phyloP scores from a whole-genome alignment of 2,113 vertebrate genomes.

The Syngnathus scovelli region DNA sequence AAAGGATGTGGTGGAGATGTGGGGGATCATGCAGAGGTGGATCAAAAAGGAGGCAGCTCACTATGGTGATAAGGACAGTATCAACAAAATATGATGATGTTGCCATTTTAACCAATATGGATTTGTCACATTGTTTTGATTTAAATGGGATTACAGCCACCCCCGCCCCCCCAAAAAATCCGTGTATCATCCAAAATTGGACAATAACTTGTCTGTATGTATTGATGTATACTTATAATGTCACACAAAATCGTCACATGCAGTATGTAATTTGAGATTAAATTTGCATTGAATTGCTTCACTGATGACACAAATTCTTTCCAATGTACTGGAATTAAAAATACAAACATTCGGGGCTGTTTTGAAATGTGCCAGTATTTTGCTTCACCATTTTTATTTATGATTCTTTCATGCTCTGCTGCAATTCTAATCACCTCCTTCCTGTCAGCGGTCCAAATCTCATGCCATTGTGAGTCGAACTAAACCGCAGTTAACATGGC shows the following conservation, averaged over 20 bases:
- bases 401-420: not conserved
- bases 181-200: not conserved
- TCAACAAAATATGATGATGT: not conserved
- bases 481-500: not conserved
- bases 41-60: slow-evolving; percentile 18
- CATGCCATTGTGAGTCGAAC: not conserved
- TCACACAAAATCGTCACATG: not conserved
- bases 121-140: not conserved
- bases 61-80: slow-evolving; percentile 29
- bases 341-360: not conserved
- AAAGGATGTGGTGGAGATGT: not conserved
- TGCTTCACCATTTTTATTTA: not conserved
- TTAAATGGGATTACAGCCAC: not conserved
- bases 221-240: not conserved
- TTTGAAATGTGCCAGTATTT: not conserved
- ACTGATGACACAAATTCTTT: not conserved
- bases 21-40: slow-evolving; percentile 9
- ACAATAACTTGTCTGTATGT: not conserved
- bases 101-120: not conserved
- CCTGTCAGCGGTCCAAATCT: not conserved
- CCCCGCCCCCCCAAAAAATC: too few species aligned
- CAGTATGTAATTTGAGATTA: not conserved
- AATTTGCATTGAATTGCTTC: not conserved
- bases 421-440: not conserved
- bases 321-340: not conserved